These are phyloP conservation scores for Pachycephus smyrnensis DNA, from an alignment of 2,888 invertebrate species.

Conservation along the genomic window DNA sequence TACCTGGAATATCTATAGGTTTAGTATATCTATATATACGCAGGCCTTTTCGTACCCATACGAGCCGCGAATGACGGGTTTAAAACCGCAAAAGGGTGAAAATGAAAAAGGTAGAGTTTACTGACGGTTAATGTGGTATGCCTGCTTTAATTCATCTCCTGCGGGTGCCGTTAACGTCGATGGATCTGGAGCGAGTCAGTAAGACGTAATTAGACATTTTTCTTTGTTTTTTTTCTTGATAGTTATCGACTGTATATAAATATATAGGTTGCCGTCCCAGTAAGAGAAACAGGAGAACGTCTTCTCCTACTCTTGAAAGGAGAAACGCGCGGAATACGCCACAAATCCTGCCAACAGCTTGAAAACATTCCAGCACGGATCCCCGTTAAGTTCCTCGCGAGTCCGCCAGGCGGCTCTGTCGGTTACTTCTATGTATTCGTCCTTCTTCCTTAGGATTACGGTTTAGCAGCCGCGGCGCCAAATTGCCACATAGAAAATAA, in stretches of 20 bases:
- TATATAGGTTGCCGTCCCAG: not conserved
- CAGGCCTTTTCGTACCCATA: not conserved
- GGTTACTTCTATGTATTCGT: not conserved
- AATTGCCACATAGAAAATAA: constrained; percentile 20
- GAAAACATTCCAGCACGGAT: not conserved
- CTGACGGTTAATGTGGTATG: not conserved
- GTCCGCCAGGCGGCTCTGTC: not conserved
- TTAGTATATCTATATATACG: not conserved
- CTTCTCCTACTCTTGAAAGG: not conserved
- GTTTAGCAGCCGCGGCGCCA: constrained; percentile 1
- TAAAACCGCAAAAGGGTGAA: not conserved
- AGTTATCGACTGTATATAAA: not conserved
- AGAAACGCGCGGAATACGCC: not conserved
- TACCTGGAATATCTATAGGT: not conserved
- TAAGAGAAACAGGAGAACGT: not conserved
- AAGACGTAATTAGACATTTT: not conserved
- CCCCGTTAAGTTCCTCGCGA: not conserved
- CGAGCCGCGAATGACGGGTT: not conserved
- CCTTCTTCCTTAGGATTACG: not conserved
- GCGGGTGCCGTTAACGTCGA: not conserved
- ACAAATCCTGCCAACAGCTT: not conserved
- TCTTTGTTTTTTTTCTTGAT: not conserved
- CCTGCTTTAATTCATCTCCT: not conserved
- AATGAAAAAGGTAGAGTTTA: not conserved
- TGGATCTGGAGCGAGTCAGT: not conserved